Percentiles rank a stretch among this genome's conserved stretches.
Conservation (phyloP, 2,888 invertebrate genomes). For the Drosophila cracens region DNA sequence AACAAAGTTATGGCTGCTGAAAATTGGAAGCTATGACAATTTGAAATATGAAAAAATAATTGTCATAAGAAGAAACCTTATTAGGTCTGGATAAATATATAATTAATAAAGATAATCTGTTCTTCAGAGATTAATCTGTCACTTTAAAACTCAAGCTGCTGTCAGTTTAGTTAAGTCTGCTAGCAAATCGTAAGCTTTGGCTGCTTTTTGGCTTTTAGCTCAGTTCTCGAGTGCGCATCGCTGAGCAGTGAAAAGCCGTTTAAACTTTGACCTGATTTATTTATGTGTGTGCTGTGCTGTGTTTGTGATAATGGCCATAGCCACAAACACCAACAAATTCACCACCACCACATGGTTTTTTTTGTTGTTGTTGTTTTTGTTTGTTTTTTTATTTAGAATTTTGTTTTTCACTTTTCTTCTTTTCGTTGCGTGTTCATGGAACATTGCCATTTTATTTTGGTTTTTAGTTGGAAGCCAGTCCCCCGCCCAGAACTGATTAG, state of each 20-base stretch:
- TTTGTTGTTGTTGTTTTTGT: neutral
- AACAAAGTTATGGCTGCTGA: neutral
- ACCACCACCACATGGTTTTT: conserved; percentile 1
- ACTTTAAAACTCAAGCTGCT: neutral
- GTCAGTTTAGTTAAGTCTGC: neutral
- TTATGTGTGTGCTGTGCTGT: conserved; percentile 42
- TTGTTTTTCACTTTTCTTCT: conserved; percentile 18
- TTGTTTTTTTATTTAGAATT: conserved; percentile 7
- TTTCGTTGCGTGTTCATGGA: conserved; percentile 45
- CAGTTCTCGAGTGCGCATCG: conserved; percentile 39
- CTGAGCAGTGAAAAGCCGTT: conserved; percentile 33
- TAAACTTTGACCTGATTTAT: conserved; percentile 62
- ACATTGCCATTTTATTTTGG: conserved; percentile 44
- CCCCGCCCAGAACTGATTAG: conserved; percentile 45
- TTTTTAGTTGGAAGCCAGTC: conserved; percentile 1
- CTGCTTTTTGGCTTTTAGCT: neutral
- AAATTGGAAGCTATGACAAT: no score
- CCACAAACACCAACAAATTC: conserved; percentile 23
- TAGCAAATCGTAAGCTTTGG: no score
- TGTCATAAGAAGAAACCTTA: neutral
- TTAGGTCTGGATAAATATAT: neutral
- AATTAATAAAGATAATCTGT: neutral
- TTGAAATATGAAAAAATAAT: no score
- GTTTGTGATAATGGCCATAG: conserved; percentile 51
- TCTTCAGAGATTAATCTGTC: neutral